Base-by-base conservation (phyloP, 1,140 invertebrate species). In the Nilaparvata lugens region DNA sequence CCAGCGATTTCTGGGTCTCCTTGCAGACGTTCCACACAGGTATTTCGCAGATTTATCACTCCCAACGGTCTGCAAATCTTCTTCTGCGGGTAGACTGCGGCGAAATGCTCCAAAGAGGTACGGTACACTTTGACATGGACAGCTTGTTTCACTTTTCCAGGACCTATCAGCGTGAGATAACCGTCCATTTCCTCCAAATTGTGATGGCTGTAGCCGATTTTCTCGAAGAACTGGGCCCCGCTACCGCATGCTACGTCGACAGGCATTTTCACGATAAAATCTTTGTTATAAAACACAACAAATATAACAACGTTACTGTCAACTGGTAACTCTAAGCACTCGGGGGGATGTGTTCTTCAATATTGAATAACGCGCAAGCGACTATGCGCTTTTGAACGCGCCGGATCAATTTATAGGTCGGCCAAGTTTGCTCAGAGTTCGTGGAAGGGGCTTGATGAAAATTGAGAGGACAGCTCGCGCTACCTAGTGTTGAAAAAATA, bases 41-140 rank as follows among this genome's bases (percentile, higher is more conserved):
- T 83, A 65, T 83, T 83, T 55, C 77, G 73, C 51, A 85, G 67
- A 66, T 84, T 85, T 9, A 85, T 71, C 2, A 84, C 82, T 0
- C 81, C 81, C 14, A 83, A 70, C 0, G 83, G 79, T 61, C 81
- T 79, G 60, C 80, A 79, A 1, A 83, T 73, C 63, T 82, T 80
- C 68, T 83, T 83, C 68, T 82, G 80, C 2, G 83, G 83, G 60
- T 83, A 84, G 24, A 84, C 78, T 0, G 83, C 82, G 0, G 82
- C 82, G 67, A 85, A 85, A 65, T 85, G 83, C 65, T 84, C 83
- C 57, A 82, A 71, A 28, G 81, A 81, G 1, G 83, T 84, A 38
- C 80, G 75, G 69, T 85, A 85, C 7, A 84, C 81, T 62, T 82
- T 81, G 35, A 83, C 81, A 62, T 83, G 76, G 0, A 84, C 80